Evolutionary conservation across 2,888 invertebrate genomes (phyloP), one percentile per base, ranked within the genome.

Genomic region (Polydrusus pterygomalis): DNA sequence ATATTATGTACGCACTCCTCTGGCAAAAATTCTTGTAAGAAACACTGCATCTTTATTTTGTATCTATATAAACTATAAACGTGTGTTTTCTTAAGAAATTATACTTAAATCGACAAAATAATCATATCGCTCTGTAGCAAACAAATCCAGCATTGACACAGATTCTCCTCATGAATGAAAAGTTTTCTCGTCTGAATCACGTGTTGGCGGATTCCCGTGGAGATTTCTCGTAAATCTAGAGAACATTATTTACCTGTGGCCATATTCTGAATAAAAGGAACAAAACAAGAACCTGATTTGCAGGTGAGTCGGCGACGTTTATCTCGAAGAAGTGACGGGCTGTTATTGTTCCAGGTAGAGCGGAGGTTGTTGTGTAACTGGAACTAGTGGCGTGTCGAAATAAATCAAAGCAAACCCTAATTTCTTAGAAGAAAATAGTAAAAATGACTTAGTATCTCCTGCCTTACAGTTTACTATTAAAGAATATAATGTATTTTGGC

Each of bases 241-340:
- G 34, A 45, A 60, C 60, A 45, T 43, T 45, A 43, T 60, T 70
- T 69, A 45, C 70, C 70, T 58, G 70, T 17, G 68, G 43, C 43
- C 56, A 20, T 68, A 25, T 68, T 34, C 20, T 30, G 30, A 63
- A 71, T 54, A 63, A 71, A 71, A 58, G 34, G 63, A 71, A 71
- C 71, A 72, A 65, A 72, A 45, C 38, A 40, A 75, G 70, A 75
- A 75, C 75, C 71, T 75, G 75, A 70, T 71, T 67, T 65, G 67
- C 70, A 70, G 75, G 67, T 70, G 70, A 75, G 67, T 71, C 63
- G 43, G 25, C 60, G 51, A 49, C 34, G 63, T 51, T 38, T 49
- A 63, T 51, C 54, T 68, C 68, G 54, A 40, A 71, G 63, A 71
- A 63, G 54, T 63, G 70, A 71, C 70, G 49, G 70, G 63, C 40